These are phyloP conservation scores for Danio jaintianensis DNA, from an alignment of 2,797 vertebrate species.

Conservation along the genomic window DNA sequence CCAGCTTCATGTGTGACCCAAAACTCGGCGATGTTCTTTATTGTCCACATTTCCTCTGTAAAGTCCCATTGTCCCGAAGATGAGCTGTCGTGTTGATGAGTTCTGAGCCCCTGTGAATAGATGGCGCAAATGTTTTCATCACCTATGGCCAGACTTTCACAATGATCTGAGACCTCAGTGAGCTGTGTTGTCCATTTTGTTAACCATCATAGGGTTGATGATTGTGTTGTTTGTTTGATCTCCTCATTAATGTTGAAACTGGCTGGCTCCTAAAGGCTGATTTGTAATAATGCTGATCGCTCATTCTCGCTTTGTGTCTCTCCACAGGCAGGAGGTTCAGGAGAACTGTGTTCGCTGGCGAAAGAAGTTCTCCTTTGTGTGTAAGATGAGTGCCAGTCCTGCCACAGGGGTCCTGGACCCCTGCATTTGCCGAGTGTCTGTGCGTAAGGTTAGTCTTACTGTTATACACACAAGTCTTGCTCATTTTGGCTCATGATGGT, in stretches of 20 bases:
- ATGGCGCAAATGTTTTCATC: slow-evolving; percentile 14
- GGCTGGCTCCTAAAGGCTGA: background rate
- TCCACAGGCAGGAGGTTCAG: slow-evolving; percentile 89
- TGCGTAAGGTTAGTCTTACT: slow-evolving; percentile 85
- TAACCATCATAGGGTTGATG: background rate
- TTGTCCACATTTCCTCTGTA: background rate
- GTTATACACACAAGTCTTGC: background rate
- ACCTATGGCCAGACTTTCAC: slow-evolving; percentile 11
- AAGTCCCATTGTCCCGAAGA: slow-evolving; percentile 18
- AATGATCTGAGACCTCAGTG: background rate
- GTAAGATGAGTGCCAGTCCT: slow-evolving; percentile 92
- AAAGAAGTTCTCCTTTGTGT: slow-evolving; percentile 92
- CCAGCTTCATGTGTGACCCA: background rate
- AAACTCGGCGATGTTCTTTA: slow-evolving; percentile 11
- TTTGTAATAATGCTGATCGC: background rate
- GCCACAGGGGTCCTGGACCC: slow-evolving; percentile 91
- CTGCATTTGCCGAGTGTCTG: slow-evolving; percentile 91
- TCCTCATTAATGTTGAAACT: background rate
- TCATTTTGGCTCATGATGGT: background rate
- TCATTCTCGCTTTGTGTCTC: slow-evolving; percentile 24
- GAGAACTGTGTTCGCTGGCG: slow-evolving; percentile 94
- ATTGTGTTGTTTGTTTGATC: slow-evolving; percentile 13
- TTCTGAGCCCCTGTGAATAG: background rate
- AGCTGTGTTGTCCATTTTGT: background rate
- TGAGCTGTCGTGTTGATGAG: background rate